phyloP scores from a whole-genome alignment of 2,888 invertebrate species.

The Cotesia congregata region DNA sequence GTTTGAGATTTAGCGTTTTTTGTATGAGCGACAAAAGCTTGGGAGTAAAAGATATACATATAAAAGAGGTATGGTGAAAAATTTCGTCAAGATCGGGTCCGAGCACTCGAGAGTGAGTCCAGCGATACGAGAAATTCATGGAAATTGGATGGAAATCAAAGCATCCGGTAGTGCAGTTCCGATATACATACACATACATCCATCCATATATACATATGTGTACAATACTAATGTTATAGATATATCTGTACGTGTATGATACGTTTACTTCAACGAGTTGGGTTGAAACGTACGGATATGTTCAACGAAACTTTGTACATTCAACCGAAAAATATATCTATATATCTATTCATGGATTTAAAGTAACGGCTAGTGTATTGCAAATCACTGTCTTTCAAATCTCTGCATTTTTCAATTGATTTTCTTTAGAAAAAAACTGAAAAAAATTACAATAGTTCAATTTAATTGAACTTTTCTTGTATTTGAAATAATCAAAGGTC shows the following conservation, averaged over 20 bases:
- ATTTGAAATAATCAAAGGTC: no score
- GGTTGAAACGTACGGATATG: conserved; percentile 19
- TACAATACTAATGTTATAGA: neutral
- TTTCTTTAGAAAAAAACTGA: neutral
- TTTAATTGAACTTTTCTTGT: no score
- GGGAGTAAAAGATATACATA: neutral
- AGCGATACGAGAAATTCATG: conserved; percentile 39
- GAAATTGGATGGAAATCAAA: conserved; percentile 45
- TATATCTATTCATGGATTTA: conserved; percentile 23
- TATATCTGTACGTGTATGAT: conserved; percentile 16
- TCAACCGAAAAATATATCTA: conserved; percentile 20
- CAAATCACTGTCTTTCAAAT: conserved; percentile 24
- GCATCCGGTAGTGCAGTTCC: conserved; percentile 30
- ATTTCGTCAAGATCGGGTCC: conserved; percentile 30
- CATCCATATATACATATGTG: no score
- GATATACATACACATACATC: neutral
- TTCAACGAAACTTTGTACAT: conserved; percentile 24
- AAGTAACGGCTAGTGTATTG: conserved; percentile 27
- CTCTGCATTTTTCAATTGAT: neutral
- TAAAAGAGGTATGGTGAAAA: conserved; percentile 21
- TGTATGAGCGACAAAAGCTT: conserved; percentile 33
- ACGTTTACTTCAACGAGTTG: conserved; percentile 26
- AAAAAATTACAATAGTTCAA: neutral
- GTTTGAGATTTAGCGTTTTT: conserved; percentile 29
- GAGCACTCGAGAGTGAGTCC: conserved; percentile 22